These are phyloP conservation scores for Centruroides sculpturatus DNA, from an alignment of 1,140 invertebrate species.

Conservation along the genomic window DNA sequence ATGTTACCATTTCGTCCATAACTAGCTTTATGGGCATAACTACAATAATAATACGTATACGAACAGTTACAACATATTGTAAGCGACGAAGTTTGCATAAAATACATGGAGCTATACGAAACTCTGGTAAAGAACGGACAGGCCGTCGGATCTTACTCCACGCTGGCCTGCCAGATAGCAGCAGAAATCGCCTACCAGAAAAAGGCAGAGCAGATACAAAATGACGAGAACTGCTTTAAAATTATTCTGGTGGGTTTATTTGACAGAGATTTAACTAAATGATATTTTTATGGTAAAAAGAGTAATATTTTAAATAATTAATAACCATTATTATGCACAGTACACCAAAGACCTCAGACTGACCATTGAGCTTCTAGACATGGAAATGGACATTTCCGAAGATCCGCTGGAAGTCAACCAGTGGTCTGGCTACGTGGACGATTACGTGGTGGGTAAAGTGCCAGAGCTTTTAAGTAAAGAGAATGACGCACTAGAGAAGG, in stretches of 20 bases:
- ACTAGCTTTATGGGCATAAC: background rate
- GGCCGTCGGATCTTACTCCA: conserved; percentile 51
- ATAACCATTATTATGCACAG: conserved; percentile 29
- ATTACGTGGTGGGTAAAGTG: background rate
- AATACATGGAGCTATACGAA: conserved; percentile 62
- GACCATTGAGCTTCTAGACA: conserved; percentile 74
- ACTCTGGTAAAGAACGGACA: conserved; percentile 47
- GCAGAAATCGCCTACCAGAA: conserved; percentile 58
- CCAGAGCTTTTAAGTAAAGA: background rate
- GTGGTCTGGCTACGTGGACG: conserved; percentile 57
- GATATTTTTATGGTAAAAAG: background rate
- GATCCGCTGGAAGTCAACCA: conserved; percentile 38
- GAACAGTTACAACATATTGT: conserved; percentile 69
- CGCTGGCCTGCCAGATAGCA: conserved; percentile 40
- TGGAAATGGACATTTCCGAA: conserved; percentile 34
- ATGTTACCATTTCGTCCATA: background rate
- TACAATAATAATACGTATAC: conserved; percentile 3
- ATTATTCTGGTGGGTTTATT: conserved; percentile 37
- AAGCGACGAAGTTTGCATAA: conserved; percentile 60
- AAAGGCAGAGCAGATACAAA: conserved; percentile 52
- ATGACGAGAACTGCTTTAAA: conserved; percentile 81
- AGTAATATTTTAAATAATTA: background rate
- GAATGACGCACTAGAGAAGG: background rate
- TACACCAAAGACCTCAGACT: conserved; percentile 69
- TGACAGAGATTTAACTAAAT: background rate